phyloP scores from a whole-genome alignment of 2,113 vertebrate species.

The Sorex fumeus region DNA sequence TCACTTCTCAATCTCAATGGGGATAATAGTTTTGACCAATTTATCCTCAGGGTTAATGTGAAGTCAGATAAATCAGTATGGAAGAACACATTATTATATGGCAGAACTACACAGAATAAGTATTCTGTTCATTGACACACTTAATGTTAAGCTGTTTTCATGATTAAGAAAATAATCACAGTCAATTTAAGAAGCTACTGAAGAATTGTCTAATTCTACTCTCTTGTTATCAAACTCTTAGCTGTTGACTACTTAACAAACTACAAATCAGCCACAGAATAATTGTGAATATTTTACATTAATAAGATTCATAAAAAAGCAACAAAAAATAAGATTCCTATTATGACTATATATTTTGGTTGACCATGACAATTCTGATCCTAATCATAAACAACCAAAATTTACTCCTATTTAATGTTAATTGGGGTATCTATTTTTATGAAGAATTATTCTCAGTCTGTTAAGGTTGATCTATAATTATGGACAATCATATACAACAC shows the following conservation, averaged over 20 bases:
- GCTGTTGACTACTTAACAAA: neutral
- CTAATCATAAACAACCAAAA: neutral
- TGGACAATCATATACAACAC: neutral
- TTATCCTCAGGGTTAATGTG: neutral
- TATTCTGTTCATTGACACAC: neutral
- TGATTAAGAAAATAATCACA: neutral
- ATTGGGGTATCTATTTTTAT: neutral
- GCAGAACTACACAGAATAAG: neutral
- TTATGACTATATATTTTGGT: neutral
- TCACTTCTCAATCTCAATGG: neutral
- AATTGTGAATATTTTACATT: neutral
- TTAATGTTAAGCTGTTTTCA: neutral
- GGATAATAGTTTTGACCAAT: slow-evolving; percentile 21
- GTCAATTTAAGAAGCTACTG: neutral
- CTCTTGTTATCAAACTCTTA: neutral
- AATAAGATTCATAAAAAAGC: neutral
- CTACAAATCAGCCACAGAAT: neutral
- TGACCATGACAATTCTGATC: neutral
- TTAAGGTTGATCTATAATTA: neutral
- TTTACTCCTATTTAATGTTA: neutral
- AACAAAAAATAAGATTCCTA: neutral
- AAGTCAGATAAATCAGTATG: slow-evolving; percentile 45
- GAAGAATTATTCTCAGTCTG: neutral
- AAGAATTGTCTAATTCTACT: neutral
- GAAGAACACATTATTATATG: slow-evolving; percentile 15